Percentiles rank a stretch among this genome's conserved stretches.
phyloP scores from a whole-genome alignment of 1,140 invertebrate genomes.

The Doryteuthis pealeii region DNA sequence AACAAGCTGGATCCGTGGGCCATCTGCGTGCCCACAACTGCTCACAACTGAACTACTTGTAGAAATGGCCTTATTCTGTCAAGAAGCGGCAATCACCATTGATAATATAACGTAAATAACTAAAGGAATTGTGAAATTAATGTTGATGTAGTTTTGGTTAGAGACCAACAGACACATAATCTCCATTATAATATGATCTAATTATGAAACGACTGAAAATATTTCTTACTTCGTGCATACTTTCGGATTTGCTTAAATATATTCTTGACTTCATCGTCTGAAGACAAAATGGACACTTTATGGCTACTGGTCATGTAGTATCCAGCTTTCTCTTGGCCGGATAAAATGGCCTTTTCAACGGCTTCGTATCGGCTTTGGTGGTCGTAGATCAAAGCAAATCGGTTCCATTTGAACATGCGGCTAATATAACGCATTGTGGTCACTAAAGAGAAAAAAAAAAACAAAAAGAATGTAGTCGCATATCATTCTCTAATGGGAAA shows the following conservation, averaged over 20 bases:
- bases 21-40: too few relatives aligned
- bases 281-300: background rate
- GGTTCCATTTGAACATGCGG: slow-evolving; percentile 35
- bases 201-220: too few relatives aligned
- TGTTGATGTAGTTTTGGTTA: slow-evolving; percentile 8
- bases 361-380: slow-evolving; percentile 13
- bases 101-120: too few relatives aligned
- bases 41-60: too few relatives aligned
- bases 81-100: too few relatives aligned
- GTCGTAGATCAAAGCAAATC: slow-evolving; percentile 44
- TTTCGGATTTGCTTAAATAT: slow-evolving; percentile 2
- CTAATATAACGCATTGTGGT: slow-evolving; percentile 34
- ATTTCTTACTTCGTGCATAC: background rate
- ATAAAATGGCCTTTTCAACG: background rate
- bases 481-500: background rate
- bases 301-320: background rate
- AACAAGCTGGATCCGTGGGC: too few relatives aligned
- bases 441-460: slow-evolving; percentile 27
- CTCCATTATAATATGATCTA: too few relatives aligned
- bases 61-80: too few relatives aligned
- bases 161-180: too few relatives aligned
- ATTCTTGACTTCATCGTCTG: background rate
- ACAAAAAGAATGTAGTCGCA: background rate
- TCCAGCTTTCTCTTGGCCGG: background rate
- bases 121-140: too few relatives aligned